Evolutionary conservation across 2,797 vertebrate species (phyloP), one percentile per base, ranked within the genome.

Genomic region (Serranus cabrilla): DNA sequence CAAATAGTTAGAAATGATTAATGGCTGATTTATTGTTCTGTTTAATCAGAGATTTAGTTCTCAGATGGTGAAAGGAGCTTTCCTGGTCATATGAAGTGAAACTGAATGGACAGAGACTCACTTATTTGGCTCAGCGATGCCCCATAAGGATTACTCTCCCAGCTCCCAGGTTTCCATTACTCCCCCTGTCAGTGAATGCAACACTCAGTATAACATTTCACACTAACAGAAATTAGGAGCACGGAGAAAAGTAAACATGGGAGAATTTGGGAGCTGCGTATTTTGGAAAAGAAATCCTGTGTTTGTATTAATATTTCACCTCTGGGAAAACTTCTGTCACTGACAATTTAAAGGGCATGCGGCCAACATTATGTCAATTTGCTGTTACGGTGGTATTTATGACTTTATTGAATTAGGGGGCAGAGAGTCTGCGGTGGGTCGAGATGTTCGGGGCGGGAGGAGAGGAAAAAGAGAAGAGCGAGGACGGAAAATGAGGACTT

Each of bases 271-370:
- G 82, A 88, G 88, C 83, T 11, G 82, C 51, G 56, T 94, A 93
- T 93, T 94, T 93, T 93, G 87, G 88, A 90, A 92, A 93, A 90
- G 67, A 89, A 93, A 92, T 93, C 89, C 84, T 56, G 62, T 93
- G 94, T 94, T 95, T 94, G 92, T 90, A 91, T 93, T 94, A 91
- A 92, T 91, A 93, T 94, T 91, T 89, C 89, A 90, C 93, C 91
- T 90, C 57, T 89, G 92, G 92, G 93, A 93, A 94, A 93, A 94
- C 91, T 91, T 91, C 92, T 94, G 94, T 94, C 94, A 90, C 89
- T 93, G 90, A 87, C 93, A 94, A 92, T 95, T 93, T 92, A 81
- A 91, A 87, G 76, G 86, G 89, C 89, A 54, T 0, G 68, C 72
- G 7, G 90, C 91, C 92, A 92, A 89, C 81, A 74, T 91, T 78